Percentiles rank a stretch among this genome's conserved stretches.
phyloP scores from a whole-genome alignment of 2,888 invertebrate genomes.

The Campopleginae sp. region DNA sequence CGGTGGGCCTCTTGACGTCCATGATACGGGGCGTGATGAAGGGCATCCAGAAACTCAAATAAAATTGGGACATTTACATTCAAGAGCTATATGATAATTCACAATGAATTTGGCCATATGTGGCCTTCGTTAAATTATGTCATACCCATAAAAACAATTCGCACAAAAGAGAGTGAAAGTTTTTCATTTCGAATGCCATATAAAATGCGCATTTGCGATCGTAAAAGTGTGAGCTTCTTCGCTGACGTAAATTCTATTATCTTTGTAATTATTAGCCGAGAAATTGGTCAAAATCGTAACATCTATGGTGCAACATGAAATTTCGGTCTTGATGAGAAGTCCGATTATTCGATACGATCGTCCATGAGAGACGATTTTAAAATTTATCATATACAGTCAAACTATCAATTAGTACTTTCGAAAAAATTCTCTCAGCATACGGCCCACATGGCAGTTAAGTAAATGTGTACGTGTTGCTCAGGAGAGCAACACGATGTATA shows the following conservation, averaged over 20 bases:
- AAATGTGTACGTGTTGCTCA: neutral
- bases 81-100: neutral
- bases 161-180: conserved; percentile 26
- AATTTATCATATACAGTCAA: neutral
- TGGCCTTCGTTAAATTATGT: neutral
- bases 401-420: neutral
- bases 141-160: conserved; percentile 1
- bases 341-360: neutral
- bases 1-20: neutral
- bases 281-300: neutral
- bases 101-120: neutral
- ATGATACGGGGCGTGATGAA: neutral
- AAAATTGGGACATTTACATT: neutral
- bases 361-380: neutral
- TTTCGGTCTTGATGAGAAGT: neutral
- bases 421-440: neutral
- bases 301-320: neutral
- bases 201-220: conserved; percentile 3
- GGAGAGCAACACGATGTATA: conserved; percentile 4
- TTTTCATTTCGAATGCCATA: neutral
- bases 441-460: neutral
- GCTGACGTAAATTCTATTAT: neutral
- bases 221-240: conserved; percentile 10
- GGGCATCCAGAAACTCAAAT: neutral
- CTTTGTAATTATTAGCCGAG: neutral